phyloP scores from a whole-genome alignment of 1,140 invertebrate genomes.

The Aphelinus atriplicis region DNA sequence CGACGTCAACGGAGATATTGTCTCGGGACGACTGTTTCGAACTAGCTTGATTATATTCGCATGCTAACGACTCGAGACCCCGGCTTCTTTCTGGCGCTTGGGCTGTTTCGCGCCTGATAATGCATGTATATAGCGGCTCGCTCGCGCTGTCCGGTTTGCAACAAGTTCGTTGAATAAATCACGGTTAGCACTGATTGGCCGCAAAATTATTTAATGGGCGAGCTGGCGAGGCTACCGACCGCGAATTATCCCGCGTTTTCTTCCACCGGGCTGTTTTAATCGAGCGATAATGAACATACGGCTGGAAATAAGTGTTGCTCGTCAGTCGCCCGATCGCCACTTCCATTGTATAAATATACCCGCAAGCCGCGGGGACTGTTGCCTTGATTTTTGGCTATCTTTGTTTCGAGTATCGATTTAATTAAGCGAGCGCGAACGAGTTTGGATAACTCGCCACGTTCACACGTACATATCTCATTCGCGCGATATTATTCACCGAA shows the following conservation, averaged over 20 bases:
- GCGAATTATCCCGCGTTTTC: neutral
- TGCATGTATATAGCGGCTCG: no score
- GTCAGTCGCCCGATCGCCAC: neutral
- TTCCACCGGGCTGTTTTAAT: conserved; percentile 9
- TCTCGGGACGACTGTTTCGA: no score
- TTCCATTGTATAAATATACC: neutral
- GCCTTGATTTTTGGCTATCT: neutral
- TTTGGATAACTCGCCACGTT: neutral
- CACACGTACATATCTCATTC: no score
- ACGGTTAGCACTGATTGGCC: conserved; percentile 9
- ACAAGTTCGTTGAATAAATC: conserved; percentile 19
- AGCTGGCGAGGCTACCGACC: neutral
- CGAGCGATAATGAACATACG: conserved; percentile 18
- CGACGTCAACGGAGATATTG: no score
- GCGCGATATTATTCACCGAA: no score
- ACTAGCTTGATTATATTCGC: no score
- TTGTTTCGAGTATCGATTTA: conserved; percentile 21
- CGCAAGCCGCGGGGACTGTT: neutral
- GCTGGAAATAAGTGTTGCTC: neutral
- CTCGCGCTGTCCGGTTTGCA: neutral
- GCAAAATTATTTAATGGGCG: conserved; percentile 20
- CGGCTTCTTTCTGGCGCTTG: no score
- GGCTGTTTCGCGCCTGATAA: no score
- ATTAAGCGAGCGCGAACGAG: neutral
- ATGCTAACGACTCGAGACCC: no score